Evolutionary conservation across 2,888 invertebrate genomes (phyloP).

Genomic region (Hydrotaea cyrtoneurina): DNA sequence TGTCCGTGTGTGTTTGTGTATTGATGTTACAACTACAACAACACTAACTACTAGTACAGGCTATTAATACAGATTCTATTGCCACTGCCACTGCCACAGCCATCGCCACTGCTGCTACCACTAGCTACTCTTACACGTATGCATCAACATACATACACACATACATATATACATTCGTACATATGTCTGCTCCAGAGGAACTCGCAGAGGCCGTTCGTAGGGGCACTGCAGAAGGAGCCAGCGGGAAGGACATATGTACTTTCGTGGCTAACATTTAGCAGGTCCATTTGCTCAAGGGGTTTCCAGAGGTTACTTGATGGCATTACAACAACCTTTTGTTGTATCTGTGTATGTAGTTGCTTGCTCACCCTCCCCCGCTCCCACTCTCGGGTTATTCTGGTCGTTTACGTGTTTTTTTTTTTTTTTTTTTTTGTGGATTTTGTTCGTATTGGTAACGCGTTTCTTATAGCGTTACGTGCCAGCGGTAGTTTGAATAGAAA

Average conservation of each 20-base stretch:
- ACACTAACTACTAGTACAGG: slow-evolving; percentile 7
- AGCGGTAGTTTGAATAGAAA: slow-evolving; percentile 41
- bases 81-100: neutral
- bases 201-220: neutral
- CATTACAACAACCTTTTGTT: slow-evolving; percentile 28
- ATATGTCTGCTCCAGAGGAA: neutral
- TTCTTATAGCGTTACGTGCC: slow-evolving; percentile 44
- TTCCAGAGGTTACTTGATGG: slow-evolving; percentile 49
- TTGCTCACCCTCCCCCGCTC: neutral
- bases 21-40: slow-evolving; percentile 21
- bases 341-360: slow-evolving; percentile 1
- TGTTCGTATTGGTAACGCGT: slow-evolving; percentile 46
- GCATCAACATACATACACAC: neutral
- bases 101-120: neutral
- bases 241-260: neutral
- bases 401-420: slow-evolving; percentile 20
- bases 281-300: slow-evolving; percentile 41
- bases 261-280: slow-evolving; percentile 38
- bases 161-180: neutral
- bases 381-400: neutral
- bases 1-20: neutral
- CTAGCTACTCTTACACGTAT: neutral
- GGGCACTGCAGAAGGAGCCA: neutral
- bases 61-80: slow-evolving; percentile 32
- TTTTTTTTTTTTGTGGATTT: neutral